Evolutionary conservation across 2,797 vertebrate genomes (phyloP), one percentile per base, ranked within the genome.

Genomic region (Lutjanus campechanus): DNA sequence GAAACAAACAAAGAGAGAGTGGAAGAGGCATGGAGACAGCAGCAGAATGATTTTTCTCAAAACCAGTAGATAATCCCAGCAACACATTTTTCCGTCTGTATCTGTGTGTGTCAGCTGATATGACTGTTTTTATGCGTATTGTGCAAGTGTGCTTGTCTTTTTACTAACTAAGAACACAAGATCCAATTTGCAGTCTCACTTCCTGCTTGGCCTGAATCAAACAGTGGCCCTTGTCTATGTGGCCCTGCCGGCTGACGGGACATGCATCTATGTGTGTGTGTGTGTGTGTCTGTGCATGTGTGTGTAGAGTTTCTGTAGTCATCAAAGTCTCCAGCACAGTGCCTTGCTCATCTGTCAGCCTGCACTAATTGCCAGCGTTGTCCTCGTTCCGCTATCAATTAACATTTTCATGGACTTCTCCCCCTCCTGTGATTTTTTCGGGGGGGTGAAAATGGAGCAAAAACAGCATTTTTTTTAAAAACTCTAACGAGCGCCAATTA

Each of bases 401-500:
- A 88, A 77, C 85, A 83, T 88, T 81, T 78, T 7, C 58, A 74
- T 29, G 56, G 25, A 73, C 79, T 68, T 73, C 67, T 41, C 49
- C 20, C 3, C 69, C 51, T 19, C 46, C 7, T 50, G 16, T 19
- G 15, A 64, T 75, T 63, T 60, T 74, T 49, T 69, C 46, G 16
- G 12, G 15, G 15, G 7, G 5, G n/a, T 50, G 36, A 76, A 85
- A 79, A 77, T 73, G 20, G 60, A 87, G 79, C 67, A 79, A 83
- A 82, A 87, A 46, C 69, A 55, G 71, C 62, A 53, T 53, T 69
- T 85, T 70, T 80, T 50, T 61, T 40, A n/a, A n/a, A n/a, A n/a
- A n/a, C 47, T 77, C 47, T 85, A 88, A 91, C 13, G 55, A 88
- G 78, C 40, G 12, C 79, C 90, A 90, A 89, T 88, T 90, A 85